Percentiles rank a stretch among this genome's conserved stretches.
Conservation (phyloP, 2,113 vertebrate species). For the Danio rerio region DNA sequence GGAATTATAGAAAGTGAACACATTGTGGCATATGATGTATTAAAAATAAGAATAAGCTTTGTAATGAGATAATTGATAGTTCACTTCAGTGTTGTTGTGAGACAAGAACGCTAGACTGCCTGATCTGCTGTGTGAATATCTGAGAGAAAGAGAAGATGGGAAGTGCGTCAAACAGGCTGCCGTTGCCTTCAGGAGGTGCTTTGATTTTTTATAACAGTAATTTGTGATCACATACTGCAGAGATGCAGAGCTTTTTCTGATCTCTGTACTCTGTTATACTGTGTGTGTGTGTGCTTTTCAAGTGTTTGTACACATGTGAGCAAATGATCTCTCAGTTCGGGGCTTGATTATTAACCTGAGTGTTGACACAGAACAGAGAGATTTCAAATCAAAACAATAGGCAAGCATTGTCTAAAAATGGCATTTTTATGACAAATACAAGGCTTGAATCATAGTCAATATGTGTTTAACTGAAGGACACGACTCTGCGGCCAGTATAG, state of each 20-base stretch:
- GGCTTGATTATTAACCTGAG: constrained; percentile 62
- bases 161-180: constrained; percentile 16
- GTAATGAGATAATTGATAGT: constrained; percentile 57
- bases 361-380: constrained; percentile 49
- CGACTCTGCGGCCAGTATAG: constrained; percentile 9
- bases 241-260: background rate
- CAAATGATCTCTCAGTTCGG: constrained; percentile 44
- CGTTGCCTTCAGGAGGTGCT: constrained; percentile 9
- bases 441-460: background rate
- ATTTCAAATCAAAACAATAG: constrained; percentile 44
- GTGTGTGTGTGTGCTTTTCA: background rate
- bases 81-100: constrained; percentile 36
- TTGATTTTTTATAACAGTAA: background rate
- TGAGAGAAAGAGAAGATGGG: constrained; percentile 49
- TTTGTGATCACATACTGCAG: constrained; percentile 16
- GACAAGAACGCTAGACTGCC: constrained; percentile 6
- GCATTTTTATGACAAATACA: constrained; percentile 25
- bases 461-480: constrained; percentile 21
- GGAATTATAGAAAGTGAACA: constrained; percentile 31
- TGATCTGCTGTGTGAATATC: background rate
- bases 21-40: constrained; percentile 31
- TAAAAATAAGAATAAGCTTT: constrained; percentile 53
- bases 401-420: constrained; percentile 22
- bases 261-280: too few relatives aligned
- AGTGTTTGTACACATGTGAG: constrained; percentile 20